Evolutionary conservation across 2,888 invertebrate genomes (phyloP).

Genomic region (Noctuana brunneofusca): DNA sequence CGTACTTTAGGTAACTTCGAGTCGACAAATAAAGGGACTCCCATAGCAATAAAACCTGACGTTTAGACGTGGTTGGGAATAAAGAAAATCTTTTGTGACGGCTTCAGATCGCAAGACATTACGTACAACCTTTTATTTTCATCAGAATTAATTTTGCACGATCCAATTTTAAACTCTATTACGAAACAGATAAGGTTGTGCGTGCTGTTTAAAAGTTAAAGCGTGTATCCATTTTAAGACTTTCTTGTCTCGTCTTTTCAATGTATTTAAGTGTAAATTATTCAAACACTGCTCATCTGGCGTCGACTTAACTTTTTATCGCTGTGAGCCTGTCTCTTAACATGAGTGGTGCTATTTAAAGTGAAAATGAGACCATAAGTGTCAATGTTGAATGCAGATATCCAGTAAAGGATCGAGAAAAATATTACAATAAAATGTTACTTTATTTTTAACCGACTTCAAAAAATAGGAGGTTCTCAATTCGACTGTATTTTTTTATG

Average conservation of each 20-base stretch:
- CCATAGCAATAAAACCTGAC: conserved; percentile 60
- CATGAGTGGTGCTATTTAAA: conserved; percentile 64
- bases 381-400: conserved; percentile 16
- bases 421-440: background rate
- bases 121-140: conserved; percentile 47
- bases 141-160: conserved; percentile 3
- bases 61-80: conserved; percentile 62
- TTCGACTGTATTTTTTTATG: too few species aligned
- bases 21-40: conserved; percentile 24
- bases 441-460: too few species aligned
- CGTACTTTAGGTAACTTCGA: conserved; percentile 1
- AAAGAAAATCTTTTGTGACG: conserved; percentile 65
- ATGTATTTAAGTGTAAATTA: conserved; percentile 79
- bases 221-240: conserved; percentile 48
- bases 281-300: conserved; percentile 72
- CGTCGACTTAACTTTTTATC: conserved; percentile 66
- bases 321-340: conserved; percentile 67
- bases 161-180: conserved; percentile 42
- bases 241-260: conserved; percentile 58
- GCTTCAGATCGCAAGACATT: conserved; percentile 60
- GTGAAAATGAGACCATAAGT: conserved; percentile 28
- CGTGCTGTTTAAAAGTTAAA: conserved; percentile 23
- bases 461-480: too few species aligned
- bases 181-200: conserved; percentile 39
- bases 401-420: background rate